Conservation (phyloP, 2,113 vertebrate species). For the Abramis brama region DNA sequence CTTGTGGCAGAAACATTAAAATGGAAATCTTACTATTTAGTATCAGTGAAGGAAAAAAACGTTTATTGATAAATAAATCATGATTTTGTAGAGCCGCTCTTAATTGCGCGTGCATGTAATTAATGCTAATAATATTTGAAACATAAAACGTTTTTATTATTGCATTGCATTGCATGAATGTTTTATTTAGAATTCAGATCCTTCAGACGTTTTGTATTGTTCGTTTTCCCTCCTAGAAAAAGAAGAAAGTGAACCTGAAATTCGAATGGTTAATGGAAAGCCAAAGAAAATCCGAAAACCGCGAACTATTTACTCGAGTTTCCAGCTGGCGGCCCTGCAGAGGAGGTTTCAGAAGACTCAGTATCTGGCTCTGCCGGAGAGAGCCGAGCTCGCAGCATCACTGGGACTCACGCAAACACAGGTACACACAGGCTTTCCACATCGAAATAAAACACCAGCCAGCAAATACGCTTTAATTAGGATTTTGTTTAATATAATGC, state of each 20-base stretch:
- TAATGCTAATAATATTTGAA: neutral
- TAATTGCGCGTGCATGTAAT: neutral
- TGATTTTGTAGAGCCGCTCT: neutral
- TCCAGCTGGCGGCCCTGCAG: constrained; percentile 95
- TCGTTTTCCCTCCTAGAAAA: constrained; percentile 78
- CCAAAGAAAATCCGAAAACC: constrained; percentile 99
- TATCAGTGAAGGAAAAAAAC: neutral
- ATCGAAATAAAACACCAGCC: neutral
- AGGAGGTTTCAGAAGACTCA: constrained; percentile 97
- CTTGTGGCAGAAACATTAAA: neutral
- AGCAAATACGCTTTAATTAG: neutral
- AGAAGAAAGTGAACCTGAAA: constrained; percentile 94
- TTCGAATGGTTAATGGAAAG: constrained; percentile 97
- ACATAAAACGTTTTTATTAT: neutral
- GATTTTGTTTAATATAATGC: neutral
- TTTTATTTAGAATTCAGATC: neutral
- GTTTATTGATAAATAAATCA: neutral
- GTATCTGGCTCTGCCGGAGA: constrained; percentile 93
- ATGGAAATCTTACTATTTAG: neutral
- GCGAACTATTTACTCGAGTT: constrained; percentile 97
- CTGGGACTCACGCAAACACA: constrained; percentile 97
- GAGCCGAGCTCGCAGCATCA: constrained; percentile 95
- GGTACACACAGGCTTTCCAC: constrained; percentile 69
- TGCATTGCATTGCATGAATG: neutral
- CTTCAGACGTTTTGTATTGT: neutral